Percentiles rank a stretch among this genome's conserved stretches.
These are phyloP conservation scores for Drosophila setosimentum DNA, from an alignment of 2,888 invertebrate genomes.

Conservation along the genomic window DNA sequence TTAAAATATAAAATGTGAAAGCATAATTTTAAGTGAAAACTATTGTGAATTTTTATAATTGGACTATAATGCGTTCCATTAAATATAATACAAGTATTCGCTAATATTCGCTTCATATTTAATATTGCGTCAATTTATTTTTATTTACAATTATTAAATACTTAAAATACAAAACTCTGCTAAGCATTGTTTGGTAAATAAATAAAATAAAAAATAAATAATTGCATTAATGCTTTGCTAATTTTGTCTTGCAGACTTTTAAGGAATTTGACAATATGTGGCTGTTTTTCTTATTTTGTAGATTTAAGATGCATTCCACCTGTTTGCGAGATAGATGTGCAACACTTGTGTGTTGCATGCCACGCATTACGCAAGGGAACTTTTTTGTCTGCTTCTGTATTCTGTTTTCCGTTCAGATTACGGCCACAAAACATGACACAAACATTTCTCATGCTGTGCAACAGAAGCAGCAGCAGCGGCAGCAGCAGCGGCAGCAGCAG, in stretches of 20 bases:
- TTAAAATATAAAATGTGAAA: background rate
- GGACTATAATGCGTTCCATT: background rate
- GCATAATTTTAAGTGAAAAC: background rate
- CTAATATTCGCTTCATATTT: too few relatives aligned
- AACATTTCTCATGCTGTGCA: conserved; percentile 72
- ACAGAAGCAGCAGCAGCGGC: conserved; percentile 16
- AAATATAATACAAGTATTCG: too few relatives aligned
- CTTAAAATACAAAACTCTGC: background rate
- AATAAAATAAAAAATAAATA: background rate
- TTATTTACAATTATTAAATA: background rate
- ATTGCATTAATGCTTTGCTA: background rate
- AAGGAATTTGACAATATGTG: background rate
- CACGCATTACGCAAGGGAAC: conserved; percentile 42
- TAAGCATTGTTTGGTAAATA: background rate
- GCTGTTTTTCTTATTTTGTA: background rate
- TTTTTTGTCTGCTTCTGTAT: conserved; percentile 1
- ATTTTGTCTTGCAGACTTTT: background rate
- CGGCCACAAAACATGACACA: conserved; percentile 57
- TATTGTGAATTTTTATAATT: background rate
- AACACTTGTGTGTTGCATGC: conserved; percentile 1
- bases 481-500: conserved; percentile 17
- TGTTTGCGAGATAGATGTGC: conserved; percentile 15
- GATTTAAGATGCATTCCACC: conserved; percentile 23
- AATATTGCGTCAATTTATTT: background rate
- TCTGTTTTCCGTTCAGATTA: conserved; percentile 39